Evolutionary conservation across 1,140 invertebrate species (phyloP).

Genomic region (Nomia melanderi): DNA sequence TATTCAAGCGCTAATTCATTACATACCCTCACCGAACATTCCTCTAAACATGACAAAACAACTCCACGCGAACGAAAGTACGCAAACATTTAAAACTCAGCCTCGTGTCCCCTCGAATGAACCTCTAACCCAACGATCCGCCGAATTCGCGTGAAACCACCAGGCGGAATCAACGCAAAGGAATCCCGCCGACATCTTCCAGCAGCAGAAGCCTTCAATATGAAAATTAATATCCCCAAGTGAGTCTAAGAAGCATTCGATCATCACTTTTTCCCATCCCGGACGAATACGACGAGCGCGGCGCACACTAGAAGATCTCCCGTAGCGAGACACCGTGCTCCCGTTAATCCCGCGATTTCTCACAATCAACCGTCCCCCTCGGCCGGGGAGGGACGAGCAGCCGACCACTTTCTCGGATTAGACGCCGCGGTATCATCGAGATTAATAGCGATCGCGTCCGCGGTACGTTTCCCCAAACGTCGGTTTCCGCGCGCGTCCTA

Average conservation of each 20-base stretch:
- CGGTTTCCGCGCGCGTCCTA: background rate
- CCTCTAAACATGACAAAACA: no score
- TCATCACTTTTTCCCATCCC: background rate
- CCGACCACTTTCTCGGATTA: conserved; percentile 52
- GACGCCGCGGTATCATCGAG: conserved; percentile 47
- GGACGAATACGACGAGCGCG: conserved; percentile 27
- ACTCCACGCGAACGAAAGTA: no score
- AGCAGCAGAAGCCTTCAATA: background rate
- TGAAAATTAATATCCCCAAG: conserved; percentile 1
- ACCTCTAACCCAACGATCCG: no score
- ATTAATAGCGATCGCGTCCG: conserved; percentile 50
- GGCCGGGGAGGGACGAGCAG: conserved; percentile 1
- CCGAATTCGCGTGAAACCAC: no score
- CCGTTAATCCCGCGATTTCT: conserved; percentile 53
- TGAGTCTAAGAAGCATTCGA: background rate
- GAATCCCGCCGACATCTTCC: no score
- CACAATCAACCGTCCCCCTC: conserved; percentile 45
- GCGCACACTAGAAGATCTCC: background rate
- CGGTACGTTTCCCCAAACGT: conserved; percentile 41
- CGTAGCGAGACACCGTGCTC: conserved; percentile 11
- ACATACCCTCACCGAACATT: no score
- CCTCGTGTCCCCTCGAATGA: no score
- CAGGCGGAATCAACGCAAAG: no score
- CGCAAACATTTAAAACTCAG: no score
- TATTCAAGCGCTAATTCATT: no score